Evolutionary conservation across 1,140 invertebrate species (phyloP).

Genomic region (Scaptomyza hsui): DNA sequence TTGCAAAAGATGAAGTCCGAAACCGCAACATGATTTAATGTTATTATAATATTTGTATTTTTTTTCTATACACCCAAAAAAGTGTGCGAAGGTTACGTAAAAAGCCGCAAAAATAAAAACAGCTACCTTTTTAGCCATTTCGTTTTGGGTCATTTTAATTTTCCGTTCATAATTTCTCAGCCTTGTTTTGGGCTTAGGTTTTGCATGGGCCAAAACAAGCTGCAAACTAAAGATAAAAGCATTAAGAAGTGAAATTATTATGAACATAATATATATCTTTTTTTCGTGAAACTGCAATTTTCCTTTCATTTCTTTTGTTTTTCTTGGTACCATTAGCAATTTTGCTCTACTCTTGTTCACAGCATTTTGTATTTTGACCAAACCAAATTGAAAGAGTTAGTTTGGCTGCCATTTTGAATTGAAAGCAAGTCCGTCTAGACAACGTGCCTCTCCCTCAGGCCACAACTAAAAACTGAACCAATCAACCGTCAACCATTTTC

Average conservation of each 20-base stretch:
- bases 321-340: slow-evolving; percentile 9
- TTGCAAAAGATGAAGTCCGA: slow-evolving; percentile 17
- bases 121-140: slow-evolving; percentile 50
- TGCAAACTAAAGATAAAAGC: slow-evolving; percentile 48
- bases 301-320: slow-evolving; percentile 23
- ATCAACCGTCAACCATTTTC: slow-evolving; percentile 77
- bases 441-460: slow-evolving; percentile 21
- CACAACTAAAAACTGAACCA: slow-evolving; percentile 60
- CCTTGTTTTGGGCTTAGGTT: slow-evolving; percentile 23
- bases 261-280: slow-evolving; percentile 36
- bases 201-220: slow-evolving; percentile 45
- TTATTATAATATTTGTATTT: slow-evolving; percentile 47
- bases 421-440: slow-evolving; percentile 41
- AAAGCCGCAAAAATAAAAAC: slow-evolving; percentile 31
- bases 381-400: slow-evolving; percentile 19
- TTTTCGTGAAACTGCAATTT: slow-evolving; percentile 15
- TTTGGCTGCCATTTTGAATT: slow-evolving; percentile 64
- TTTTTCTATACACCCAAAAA: slow-evolving; percentile 3
- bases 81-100: slow-evolving; percentile 44
- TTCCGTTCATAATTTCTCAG: slow-evolving; percentile 45
- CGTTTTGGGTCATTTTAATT: slow-evolving; percentile 33
- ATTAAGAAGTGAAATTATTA: slow-evolving; percentile 40
- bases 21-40: slow-evolving; percentile 70
- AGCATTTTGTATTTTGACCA: too few species aligned
- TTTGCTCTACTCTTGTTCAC: background rate